Evolutionary conservation across 2,113 vertebrate genomes (phyloP).

Genomic region (Hippolais icterina): DNA sequence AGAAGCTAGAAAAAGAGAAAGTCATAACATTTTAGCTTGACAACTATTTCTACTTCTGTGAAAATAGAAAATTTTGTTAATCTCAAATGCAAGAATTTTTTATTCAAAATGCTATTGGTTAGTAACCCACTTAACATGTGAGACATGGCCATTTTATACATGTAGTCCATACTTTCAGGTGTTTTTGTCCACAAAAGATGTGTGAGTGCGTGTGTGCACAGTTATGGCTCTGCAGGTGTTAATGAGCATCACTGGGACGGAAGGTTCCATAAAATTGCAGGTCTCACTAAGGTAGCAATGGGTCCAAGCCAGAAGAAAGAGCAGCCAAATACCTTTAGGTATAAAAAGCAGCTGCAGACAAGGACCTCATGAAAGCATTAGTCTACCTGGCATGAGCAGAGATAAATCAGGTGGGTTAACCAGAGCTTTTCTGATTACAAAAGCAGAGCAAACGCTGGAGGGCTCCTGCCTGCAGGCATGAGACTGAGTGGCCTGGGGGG

Average conservation of each 20-base stretch:
- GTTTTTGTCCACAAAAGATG: background rate
- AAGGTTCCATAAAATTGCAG: background rate
- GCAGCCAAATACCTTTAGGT: background rate
- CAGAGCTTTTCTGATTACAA: background rate
- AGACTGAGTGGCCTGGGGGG: background rate
- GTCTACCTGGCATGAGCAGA: background rate
- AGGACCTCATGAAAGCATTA: background rate
- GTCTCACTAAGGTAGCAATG: background rate
- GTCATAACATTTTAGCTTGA: background rate
- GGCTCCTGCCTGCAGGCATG: background rate
- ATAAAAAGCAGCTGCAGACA: background rate
- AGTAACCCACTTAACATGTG: background rate
- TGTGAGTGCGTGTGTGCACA: fast-evolving
- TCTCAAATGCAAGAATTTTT: background rate
- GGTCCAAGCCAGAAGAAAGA: background rate
- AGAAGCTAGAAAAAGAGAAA: background rate
- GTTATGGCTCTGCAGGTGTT: background rate
- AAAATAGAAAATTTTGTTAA: background rate
- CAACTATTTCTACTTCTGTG: background rate
- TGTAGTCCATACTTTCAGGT: background rate
- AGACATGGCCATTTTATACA: background rate
- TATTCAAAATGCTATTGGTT: background rate
- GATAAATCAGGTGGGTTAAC: background rate
- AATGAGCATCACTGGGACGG: background rate
- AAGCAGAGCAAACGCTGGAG: background rate